Conservation (phyloP, 2,888 invertebrate genomes). For the Nephrotoma flavescens region DNA sequence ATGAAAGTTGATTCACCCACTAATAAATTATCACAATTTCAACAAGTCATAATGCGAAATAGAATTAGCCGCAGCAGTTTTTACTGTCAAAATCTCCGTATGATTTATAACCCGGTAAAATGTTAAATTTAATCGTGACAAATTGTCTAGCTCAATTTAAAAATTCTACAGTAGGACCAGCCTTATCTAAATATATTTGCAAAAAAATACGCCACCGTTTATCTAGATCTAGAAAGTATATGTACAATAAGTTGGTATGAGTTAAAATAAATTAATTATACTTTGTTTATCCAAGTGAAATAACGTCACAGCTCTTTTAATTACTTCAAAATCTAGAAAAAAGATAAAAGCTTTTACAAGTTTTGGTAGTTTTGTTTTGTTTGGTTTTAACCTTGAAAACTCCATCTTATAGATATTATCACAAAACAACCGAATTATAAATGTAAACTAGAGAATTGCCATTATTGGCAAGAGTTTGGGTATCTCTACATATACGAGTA, state of each 20-base stretch:
- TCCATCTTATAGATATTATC: background rate
- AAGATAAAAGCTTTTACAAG: background rate
- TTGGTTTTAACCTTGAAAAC: background rate
- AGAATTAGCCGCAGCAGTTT: background rate
- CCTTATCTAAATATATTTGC: background rate
- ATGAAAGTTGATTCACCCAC: background rate
- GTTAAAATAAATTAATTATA: background rate
- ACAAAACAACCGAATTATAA: background rate
- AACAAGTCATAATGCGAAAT: background rate
- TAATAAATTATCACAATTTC: background rate
- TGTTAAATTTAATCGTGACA: background rate
- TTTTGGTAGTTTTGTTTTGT: background rate
- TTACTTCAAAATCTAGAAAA: background rate
- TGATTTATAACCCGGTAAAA: background rate
- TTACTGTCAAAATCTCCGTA: background rate
- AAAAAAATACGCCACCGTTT: background rate
- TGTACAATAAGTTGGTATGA: background rate
- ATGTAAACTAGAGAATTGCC: background rate
- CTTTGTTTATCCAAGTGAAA: background rate
- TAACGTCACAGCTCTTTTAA: background rate
- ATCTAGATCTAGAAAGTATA: background rate
- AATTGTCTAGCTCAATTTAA: background rate
- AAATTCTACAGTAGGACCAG: background rate
- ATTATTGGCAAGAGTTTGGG: background rate
- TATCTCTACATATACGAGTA: background rate